Conservation (phyloP, 2,888 invertebrate species). For the Zaprionus lineosus region DNA sequence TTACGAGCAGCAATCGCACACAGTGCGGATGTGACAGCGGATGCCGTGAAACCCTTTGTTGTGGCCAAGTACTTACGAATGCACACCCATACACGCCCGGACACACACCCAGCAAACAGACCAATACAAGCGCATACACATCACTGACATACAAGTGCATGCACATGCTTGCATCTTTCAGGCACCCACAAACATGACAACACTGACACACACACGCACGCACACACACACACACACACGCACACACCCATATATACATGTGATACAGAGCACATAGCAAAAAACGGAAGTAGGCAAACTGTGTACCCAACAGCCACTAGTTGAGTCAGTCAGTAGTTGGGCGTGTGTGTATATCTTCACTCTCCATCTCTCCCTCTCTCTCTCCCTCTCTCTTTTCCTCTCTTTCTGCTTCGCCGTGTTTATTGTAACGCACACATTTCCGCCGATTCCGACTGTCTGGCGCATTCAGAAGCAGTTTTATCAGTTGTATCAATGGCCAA, state of each 20-base stretch:
- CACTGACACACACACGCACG: conserved; percentile 26
- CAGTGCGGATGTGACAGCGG: conserved; percentile 45
- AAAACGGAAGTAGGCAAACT: conserved; percentile 68
- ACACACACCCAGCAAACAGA: conserved; percentile 12
- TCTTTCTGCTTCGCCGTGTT: conserved; percentile 28
- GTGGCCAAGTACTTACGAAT: conserved; percentile 42
- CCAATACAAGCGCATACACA: conserved; percentile 5
- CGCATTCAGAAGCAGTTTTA: conserved; percentile 48
- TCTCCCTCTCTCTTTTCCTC: no score
- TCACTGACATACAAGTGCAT: conserved; percentile 17
- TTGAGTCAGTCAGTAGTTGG: conserved; percentile 31
- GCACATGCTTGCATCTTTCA: conserved; percentile 2
- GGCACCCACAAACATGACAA: no score
- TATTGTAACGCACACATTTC: conserved; percentile 66
- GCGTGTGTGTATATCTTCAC: no score
- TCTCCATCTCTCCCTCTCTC: no score
- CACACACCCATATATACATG: not conserved
- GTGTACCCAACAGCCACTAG: conserved; percentile 51
- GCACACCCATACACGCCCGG: conserved; percentile 18
- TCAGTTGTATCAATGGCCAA: conserved; percentile 65
- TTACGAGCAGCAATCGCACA: conserved; percentile 1
- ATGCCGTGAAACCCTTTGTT: conserved; percentile 55
- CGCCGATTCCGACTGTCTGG: conserved; percentile 42
- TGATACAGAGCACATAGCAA: conserved; percentile 20
- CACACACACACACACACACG: conserved; percentile 6